Percentiles rank a stretch among this genome's conserved stretches.
phyloP scores from a whole-genome alignment of 2,113 vertebrate genomes.

The Himantopus leucocephalus region DNA sequence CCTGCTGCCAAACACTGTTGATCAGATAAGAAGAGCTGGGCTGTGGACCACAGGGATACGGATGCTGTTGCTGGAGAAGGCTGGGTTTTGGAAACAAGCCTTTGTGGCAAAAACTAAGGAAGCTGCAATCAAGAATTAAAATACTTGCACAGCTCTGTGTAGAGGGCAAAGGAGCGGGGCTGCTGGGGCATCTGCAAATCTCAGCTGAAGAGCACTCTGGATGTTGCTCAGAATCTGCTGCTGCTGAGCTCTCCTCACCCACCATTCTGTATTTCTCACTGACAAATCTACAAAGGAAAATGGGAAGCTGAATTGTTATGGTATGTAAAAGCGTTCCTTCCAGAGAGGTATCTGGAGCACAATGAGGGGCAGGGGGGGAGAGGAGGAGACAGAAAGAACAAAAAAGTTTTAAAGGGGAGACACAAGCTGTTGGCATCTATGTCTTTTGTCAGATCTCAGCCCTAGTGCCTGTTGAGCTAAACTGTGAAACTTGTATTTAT shows the following conservation, averaged over 20 bases:
- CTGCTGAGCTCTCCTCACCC: background rate
- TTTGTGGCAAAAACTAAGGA: background rate
- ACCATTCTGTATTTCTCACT: background rate
- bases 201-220: background rate
- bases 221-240: background rate
- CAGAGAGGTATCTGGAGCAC: background rate
- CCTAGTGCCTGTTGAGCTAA: background rate
- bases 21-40: conserved; percentile 18
- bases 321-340: background rate
- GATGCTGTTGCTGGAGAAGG: background rate
- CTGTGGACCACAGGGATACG: background rate
- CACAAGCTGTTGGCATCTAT: background rate
- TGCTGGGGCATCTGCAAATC: background rate
- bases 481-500: background rate
- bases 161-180: background rate
- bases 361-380: background rate
- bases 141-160: background rate
- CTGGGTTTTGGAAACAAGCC: background rate
- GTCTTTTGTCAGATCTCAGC: background rate
- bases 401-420: background rate
- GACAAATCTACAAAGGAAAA: background rate
- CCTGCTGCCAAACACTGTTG: background rate
- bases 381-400: background rate
- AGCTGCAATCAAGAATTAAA: background rate
- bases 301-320: background rate